Conservation (phyloP, 2,888 invertebrate genomes). For the Metopia argyrocephala region DNA sequence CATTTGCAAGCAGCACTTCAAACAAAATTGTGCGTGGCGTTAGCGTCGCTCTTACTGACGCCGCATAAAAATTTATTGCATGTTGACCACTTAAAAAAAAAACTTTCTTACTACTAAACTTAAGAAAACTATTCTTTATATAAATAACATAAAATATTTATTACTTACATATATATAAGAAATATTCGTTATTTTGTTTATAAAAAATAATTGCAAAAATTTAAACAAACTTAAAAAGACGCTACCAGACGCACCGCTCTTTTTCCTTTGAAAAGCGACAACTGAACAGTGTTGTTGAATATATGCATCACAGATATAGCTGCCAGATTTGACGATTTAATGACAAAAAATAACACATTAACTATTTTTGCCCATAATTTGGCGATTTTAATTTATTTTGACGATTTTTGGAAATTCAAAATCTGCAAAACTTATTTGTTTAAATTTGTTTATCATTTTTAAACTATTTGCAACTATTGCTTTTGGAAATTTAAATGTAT, state of each 20-base stretch:
- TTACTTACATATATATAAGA: conserved; percentile 40
- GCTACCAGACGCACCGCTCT: conserved; percentile 58
- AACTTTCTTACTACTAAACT: conserved; percentile 30
- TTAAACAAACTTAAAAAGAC: conserved; percentile 57
- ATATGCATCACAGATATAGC: too few relatives aligned
- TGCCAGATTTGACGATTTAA: too few relatives aligned
- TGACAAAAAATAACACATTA: too few relatives aligned
- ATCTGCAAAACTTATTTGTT: too few relatives aligned
- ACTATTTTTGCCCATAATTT: too few relatives aligned
- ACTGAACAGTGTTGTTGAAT: conserved; percentile 53
- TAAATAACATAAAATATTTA: not conserved
- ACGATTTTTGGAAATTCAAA: too few relatives aligned
- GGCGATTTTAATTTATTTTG: too few relatives aligned
- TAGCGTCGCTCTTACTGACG: conserved; percentile 51
- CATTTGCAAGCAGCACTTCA: conserved; percentile 39
- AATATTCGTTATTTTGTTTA: conserved; percentile 46
- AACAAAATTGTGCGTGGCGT: not conserved
- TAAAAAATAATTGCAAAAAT: conserved; percentile 53
- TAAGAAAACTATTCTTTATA: conserved; percentile 7
- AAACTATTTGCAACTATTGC: too few relatives aligned
- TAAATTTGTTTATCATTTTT: too few relatives aligned
- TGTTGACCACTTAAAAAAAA: not conserved
- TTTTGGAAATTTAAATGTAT: too few relatives aligned
- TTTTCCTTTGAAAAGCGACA: conserved; percentile 51
- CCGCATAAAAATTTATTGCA: conserved; percentile 27